Conservation (phyloP, 2,888 invertebrate genomes). For the Thecophora atra region DNA sequence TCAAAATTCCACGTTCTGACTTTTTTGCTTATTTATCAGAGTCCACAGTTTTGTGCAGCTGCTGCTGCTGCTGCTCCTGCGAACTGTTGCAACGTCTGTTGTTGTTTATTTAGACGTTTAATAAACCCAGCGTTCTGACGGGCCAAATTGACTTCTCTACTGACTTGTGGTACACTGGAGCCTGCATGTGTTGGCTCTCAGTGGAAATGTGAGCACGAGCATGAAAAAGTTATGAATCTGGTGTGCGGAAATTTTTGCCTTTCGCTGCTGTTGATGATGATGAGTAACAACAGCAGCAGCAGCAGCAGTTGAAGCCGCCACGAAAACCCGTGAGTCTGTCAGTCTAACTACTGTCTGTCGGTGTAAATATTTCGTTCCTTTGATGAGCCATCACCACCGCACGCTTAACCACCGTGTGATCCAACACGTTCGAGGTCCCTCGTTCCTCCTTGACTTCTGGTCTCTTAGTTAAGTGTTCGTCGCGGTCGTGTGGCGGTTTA, state of each 20-base stretch:
- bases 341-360: not conserved
- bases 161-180: not conserved
- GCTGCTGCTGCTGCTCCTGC: too few species aligned
- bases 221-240: constrained; percentile 15
- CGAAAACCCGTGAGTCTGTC: not conserved
- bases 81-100: not conserved
- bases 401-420: too few species aligned
- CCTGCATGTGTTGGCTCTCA: not conserved
- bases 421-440: not conserved
- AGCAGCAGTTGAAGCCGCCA: too few species aligned
- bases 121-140: constrained; percentile 28
- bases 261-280: not conserved
- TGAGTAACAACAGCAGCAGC: too few species aligned
- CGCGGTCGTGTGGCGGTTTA: not conserved
- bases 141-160: constrained; percentile 20
- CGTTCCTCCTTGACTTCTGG: not conserved
- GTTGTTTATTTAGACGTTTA: constrained; percentile 41
- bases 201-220: not conserved
- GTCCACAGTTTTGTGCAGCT: too few species aligned
- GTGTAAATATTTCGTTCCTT: not conserved
- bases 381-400: too few species aligned
- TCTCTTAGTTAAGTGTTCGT: not conserved
- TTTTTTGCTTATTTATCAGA: not conserved
- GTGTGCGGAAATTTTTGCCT: constrained; percentile 19
- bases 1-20: too few species aligned